phyloP scores from a whole-genome alignment of 2,888 invertebrate genomes.

The Eupithecia exiguata region DNA sequence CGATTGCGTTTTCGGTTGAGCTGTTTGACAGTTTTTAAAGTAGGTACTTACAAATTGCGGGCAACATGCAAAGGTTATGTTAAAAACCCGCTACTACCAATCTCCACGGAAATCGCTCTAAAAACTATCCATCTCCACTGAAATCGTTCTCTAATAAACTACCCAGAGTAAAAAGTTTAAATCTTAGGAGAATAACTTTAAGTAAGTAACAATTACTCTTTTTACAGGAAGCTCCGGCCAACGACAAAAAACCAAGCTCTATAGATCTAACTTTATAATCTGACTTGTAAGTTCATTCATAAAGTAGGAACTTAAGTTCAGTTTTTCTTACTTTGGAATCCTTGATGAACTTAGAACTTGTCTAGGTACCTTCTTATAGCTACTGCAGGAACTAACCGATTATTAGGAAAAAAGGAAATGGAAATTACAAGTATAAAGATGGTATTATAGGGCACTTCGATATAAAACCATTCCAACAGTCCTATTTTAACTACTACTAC shows the following conservation, averaged over 20 bases:
- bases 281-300: constrained; percentile 24
- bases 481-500: too few species aligned
- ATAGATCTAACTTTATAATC: constrained; percentile 14
- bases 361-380: not conserved
- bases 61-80: not conserved
- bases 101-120: not conserved
- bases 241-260: constrained; percentile 1
- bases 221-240: not conserved
- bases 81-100: not conserved
- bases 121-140: not conserved
- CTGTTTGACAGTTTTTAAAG: not conserved
- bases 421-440: too few species aligned
- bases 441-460: too few species aligned
- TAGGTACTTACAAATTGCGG: not conserved
- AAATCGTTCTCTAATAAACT: not conserved
- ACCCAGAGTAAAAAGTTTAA: not conserved
- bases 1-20: not conserved
- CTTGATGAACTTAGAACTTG: constrained; percentile 9
- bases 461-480: too few species aligned
- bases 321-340: constrained; percentile 22
- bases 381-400: too few species aligned
- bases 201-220: constrained; percentile 8
- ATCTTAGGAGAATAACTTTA: not conserved
- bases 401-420: too few species aligned
- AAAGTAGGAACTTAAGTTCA: constrained; percentile 10